Percentiles rank a stretch among this genome's conserved stretches.
These are phyloP conservation scores for Enoplosus armatus DNA, from an alignment of 2,797 vertebrate species.

Conservation along the genomic window DNA sequence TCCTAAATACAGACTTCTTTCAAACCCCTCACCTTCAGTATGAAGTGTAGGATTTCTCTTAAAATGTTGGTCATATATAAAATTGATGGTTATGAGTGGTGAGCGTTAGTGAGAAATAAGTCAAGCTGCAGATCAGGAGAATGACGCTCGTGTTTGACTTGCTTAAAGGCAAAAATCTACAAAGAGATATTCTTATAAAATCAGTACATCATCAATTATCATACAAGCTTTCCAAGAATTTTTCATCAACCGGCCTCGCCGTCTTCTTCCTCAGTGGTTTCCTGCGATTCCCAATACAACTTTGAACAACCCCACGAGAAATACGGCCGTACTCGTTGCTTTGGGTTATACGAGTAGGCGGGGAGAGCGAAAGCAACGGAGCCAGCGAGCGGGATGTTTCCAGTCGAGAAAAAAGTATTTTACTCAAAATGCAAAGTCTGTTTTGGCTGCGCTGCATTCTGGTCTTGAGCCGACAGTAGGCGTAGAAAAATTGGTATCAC, in stretches of 20 bases:
- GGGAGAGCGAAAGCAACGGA: slow-evolving; percentile 6
- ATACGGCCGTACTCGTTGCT: not conserved
- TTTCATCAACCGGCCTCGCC: not conserved
- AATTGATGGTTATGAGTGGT: not conserved
- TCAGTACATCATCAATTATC: not conserved
- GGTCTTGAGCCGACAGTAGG: slow-evolving; percentile 21
- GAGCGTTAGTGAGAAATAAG: not conserved
- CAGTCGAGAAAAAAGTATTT: slow-evolving; percentile 17
- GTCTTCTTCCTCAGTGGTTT: not conserved
- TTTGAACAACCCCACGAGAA: not conserved
- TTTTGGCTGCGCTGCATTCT: slow-evolving; percentile 26
- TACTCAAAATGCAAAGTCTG: slow-evolving; percentile 34
- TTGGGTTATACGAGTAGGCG: slow-evolving; percentile 12
- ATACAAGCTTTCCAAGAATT: not conserved
- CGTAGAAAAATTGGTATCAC: slow-evolving; percentile 3
- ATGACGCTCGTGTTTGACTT: not conserved
- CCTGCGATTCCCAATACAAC: slow-evolving; percentile 1
- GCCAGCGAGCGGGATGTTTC: not conserved
- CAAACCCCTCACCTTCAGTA: not conserved
- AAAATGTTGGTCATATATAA: not conserved
- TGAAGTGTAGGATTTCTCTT: not conserved
- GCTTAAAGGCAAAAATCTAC: not conserved
- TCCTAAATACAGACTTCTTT: not conserved
- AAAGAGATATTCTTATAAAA: slow-evolving; percentile 6
- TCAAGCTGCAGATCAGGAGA: not conserved